Evolutionary conservation across 2,888 invertebrate genomes (phyloP).

Genomic region (Trachelus iudaicus): DNA sequence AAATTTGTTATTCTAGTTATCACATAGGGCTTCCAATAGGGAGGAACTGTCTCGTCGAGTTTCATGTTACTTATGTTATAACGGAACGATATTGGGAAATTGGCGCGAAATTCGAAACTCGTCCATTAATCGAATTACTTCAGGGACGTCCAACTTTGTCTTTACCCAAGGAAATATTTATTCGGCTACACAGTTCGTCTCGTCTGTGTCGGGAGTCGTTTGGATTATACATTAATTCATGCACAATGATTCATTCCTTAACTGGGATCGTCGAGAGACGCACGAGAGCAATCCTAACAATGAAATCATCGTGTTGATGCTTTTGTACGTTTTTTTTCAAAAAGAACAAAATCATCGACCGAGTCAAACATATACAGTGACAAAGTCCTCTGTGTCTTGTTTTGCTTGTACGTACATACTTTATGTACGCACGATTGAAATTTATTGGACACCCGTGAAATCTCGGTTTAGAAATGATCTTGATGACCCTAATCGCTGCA

Average conservation of each 20-base stretch:
- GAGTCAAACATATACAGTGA: not conserved
- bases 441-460: too few relatives aligned
- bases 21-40: not conserved
- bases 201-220: not conserved
- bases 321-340: not conserved
- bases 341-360: not conserved
- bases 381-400: not conserved
- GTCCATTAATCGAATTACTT: not conserved
- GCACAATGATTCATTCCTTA: not conserved
- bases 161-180: not conserved
- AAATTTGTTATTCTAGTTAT: not conserved
- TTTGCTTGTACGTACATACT: too few relatives aligned
- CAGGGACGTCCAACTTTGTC: not conserved
- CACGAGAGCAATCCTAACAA: not conserved
- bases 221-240: not conserved
- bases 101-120: not conserved
- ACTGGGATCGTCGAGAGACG: not conserved
- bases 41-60: not conserved
- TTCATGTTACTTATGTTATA: not conserved
- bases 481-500: too few relatives aligned
- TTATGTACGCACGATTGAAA: not conserved
- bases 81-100: not conserved
- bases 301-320: not conserved
- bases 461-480: too few relatives aligned
- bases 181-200: not conserved